Base-by-base conservation (phyloP, 2,888 invertebrate genomes). In the Tiliacea aurago region DNA sequence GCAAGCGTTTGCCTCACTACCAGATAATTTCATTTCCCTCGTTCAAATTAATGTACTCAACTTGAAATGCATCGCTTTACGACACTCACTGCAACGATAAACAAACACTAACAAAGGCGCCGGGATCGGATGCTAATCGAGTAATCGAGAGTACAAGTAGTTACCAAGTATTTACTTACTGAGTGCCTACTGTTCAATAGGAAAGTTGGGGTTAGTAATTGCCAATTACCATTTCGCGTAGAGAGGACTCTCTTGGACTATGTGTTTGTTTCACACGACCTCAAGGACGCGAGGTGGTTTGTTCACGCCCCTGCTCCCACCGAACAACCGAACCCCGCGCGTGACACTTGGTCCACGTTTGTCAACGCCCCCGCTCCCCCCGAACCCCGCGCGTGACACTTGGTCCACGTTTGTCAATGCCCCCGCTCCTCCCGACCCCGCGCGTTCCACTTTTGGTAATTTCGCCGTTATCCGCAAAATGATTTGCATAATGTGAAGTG, bases 401-500 rank as follows among this genome's bases (percentile, higher is more conserved):
- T 58, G n/a, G n/a, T n/a, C n/a, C n/a, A n/a, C n/a, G 11, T 20
- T 18, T 33, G 43, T 23, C 13, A 13, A 6, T 37, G 33, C 4
- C 10, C 23, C 11, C 47, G 28, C 62, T 3, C 18, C 4, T 9
- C 51, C 10, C 18, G n/a, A n/a, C 18, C 45, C 7, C 20, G 28
- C 23, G 5, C 47, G 33, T 33, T 49, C 33, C 23, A 67, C 6
- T 77, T 58, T 37, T 13, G 18, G 33, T 43, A 49, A 56, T 13
- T 53, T 37, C 45, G n/a, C 28, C 58, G 43, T 33, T 9, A 28
- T 43, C n/a, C 20, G 23, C 67, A 71, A 53, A 70, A 72, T 56
- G 33, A 83, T 86, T 86, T 76, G 77, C 86, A 85, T 86, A 86
- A 83, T 81, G 65, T 80, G 37, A 63, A 82, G 66, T 72, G 63